Evolutionary conservation across 2,797 vertebrate genomes (phyloP).

Genomic region (Agapornis canus): DNA sequence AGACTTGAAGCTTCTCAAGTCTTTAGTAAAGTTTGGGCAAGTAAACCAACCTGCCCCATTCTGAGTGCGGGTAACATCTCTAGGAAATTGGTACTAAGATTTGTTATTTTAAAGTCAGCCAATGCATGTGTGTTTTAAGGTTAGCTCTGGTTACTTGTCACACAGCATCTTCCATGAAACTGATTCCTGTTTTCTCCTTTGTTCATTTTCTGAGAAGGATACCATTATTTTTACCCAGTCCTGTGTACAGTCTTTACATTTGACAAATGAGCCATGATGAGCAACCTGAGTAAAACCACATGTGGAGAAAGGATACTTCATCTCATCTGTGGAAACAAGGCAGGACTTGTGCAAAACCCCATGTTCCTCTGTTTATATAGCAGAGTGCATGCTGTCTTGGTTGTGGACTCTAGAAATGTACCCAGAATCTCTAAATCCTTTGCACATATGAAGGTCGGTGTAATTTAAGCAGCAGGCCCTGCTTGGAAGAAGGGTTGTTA

Average conservation of each 20-base stretch:
- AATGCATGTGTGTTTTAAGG: background rate
- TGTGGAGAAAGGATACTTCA: background rate
- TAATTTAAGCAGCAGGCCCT: background rate
- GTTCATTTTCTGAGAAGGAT: background rate
- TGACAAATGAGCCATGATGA: background rate
- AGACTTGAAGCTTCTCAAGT: background rate
- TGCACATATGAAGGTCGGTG: background rate
- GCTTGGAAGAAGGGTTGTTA: accelerated
- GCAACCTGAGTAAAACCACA: background rate
- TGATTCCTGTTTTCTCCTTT: background rate
- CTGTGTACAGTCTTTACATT: background rate
- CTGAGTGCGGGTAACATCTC: background rate
- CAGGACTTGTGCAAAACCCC: background rate
- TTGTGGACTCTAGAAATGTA: background rate
- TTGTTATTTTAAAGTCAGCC: background rate
- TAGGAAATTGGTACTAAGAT: background rate
- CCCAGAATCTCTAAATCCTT: background rate
- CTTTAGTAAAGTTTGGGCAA: background rate
- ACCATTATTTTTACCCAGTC: background rate
- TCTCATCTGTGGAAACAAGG: background rate
- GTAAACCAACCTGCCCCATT: background rate
- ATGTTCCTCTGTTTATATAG: background rate
- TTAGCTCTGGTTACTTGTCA: background rate
- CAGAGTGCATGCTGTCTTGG: accelerated
- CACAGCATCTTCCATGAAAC: background rate